Evolutionary conservation across 2,113 vertebrate genomes (phyloP), one percentile per base, ranked within the genome.

Genomic region (Percopsis transmontana): DNA sequence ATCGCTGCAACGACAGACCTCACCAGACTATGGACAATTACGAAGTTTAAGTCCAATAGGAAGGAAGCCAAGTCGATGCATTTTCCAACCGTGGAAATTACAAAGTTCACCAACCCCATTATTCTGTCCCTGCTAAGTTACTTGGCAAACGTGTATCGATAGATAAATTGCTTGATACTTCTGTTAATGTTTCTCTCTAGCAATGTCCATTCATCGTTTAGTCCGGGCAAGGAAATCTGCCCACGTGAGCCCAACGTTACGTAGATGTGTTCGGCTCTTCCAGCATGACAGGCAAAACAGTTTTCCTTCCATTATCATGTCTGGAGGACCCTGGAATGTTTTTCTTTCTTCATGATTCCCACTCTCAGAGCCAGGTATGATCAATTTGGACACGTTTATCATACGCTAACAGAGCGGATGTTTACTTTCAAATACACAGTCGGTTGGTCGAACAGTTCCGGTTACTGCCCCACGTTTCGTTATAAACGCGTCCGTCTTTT

Each of bases 11-110:
- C 76, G 58, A 95, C 40, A 1, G 87, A 80, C 19, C 91, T 91
- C 18, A 99, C 85, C 40, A 95, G 54, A 1, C 90, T 94, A 69
- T 94, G 96, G 21, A 98, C 94, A 4, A 96, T 67, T 72, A 96
- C 73, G 64, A 97, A 98, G 76, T 98, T 95, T 50, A 99, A 41
- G 74, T 98, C 96, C 88, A 99, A 79, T 71, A 97, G 54, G 47
- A 99, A 80, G 3, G 91, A 80, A 44, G 93, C 68, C 38, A 93
- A 71, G 62, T 98, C 95, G 77, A 96, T 63, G 47, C 90, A 89
- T 85, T 91, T 87, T 27, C 91, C 93, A 57, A 95, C 69, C 7
- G 91, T 90, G 51, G 91, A 91, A 48, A 97, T 82, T 1, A 96
- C 58, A 48, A 92, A 51, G 79, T 93, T 88, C 69, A 98, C 70